Evolutionary conservation across 2,888 invertebrate species (phyloP).

Genomic region (Drosophila rubida): DNA sequence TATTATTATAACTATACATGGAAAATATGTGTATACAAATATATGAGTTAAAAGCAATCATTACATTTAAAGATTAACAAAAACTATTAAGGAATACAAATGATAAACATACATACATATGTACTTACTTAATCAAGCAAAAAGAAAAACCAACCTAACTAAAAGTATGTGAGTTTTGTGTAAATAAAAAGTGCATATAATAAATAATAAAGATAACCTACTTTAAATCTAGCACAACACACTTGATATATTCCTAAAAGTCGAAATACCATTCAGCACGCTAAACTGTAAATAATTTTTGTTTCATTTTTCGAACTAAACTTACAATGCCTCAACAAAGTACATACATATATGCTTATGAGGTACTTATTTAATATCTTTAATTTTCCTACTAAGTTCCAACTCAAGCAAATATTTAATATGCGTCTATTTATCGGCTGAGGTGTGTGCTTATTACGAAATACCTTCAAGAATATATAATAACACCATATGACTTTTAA

Average conservation of each 20-base stretch:
- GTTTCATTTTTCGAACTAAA: constrained; percentile 58
- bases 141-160: constrained; percentile 14
- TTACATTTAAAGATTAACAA: constrained; percentile 65
- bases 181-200: constrained; percentile 29
- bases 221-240: constrained; percentile 36
- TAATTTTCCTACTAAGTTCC: constrained; percentile 59
- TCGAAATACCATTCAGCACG: constrained; percentile 44
- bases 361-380: constrained; percentile 18
- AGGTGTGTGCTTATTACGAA: constrained; percentile 74
- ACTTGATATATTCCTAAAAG: constrained; percentile 35
- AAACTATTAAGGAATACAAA: constrained; percentile 37
- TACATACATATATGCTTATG: not conserved
- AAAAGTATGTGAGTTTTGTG: constrained; percentile 37
- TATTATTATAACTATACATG: constrained; percentile 2
- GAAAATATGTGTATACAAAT: constrained; percentile 36
- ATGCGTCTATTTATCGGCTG: constrained; percentile 56
- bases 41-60: constrained; percentile 77
- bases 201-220: constrained; percentile 32
- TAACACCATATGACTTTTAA: constrained; percentile 79
- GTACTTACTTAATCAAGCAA: constrained; percentile 40
- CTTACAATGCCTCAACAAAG: constrained; percentile 28
- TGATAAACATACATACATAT: constrained; percentile 29
- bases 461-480: constrained; percentile 73
- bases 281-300: constrained; percentile 69
- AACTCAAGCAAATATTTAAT: constrained; percentile 44